Conservation (phyloP, 2,888 invertebrate species). For the Onthophagus sagittarius region DNA sequence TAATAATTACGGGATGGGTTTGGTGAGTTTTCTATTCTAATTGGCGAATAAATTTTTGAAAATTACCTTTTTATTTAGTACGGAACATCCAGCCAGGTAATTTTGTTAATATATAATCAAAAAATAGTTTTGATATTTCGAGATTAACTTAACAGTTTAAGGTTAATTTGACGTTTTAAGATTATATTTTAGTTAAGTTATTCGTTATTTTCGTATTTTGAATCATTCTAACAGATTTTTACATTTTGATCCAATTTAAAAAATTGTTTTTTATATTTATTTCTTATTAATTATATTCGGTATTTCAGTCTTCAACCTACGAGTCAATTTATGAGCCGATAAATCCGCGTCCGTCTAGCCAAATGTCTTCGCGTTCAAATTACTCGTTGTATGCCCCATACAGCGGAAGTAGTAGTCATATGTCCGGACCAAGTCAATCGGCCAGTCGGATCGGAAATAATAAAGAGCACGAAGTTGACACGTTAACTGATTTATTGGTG, state of each 20-base stretch:
- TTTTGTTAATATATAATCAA: not conserved
- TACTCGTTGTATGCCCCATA: constrained; percentile 67
- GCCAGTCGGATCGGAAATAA: constrained; percentile 47
- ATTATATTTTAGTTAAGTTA: not conserved
- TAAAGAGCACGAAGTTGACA: constrained; percentile 84
- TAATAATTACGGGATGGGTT: constrained; percentile 64
- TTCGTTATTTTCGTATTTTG: not conserved
- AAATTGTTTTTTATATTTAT: not conserved
- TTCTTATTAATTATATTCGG: constrained; percentile 9
- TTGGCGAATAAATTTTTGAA: not conserved
- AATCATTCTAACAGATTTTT: not conserved
- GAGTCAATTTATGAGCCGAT: constrained; percentile 92
- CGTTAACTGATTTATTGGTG: constrained; percentile 81
- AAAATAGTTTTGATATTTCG: not conserved
- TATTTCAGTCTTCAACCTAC: constrained; percentile 63
- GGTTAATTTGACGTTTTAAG: not conserved
- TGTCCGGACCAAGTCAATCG: constrained; percentile 46
- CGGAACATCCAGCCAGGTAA: not conserved
- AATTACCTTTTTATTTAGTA: not conserved
- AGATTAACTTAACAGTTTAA: too few relatives aligned
- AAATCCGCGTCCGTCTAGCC: constrained; percentile 73
- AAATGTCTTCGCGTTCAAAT: constrained; percentile 63
- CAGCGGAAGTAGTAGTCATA: constrained; percentile 48
- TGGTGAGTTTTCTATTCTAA: constrained; percentile 37
- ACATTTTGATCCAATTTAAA: too few relatives aligned